These are phyloP conservation scores for Falco columbarius DNA, from an alignment of 2,797 vertebrate species.

Conservation along the genomic window DNA sequence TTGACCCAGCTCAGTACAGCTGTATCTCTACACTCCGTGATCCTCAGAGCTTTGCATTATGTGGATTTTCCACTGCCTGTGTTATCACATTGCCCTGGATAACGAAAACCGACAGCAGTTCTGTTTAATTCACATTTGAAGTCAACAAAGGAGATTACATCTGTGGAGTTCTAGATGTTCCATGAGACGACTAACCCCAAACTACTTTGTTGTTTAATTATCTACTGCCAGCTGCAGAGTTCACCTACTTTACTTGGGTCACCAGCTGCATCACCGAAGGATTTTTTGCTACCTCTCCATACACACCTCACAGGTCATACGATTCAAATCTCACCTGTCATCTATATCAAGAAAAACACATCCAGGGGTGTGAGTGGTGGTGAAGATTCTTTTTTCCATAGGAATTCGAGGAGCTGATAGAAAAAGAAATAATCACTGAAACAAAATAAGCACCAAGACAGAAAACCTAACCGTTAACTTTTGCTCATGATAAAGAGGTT, in stretches of 20 bases:
- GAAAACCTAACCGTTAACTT: not conserved
- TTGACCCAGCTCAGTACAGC: not conserved
- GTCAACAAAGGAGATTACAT: not conserved
- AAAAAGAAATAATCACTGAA: not conserved
- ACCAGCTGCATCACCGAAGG: not conserved
- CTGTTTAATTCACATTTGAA: not conserved
- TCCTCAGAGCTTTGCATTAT: not conserved
- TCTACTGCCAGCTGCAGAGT: not conserved
- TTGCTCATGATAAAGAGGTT: not conserved
- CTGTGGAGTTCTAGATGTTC: not conserved
- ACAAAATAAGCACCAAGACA: not conserved
- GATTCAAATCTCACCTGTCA: constrained; percentile 82
- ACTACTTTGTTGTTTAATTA: not conserved
- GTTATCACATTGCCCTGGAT: not conserved
- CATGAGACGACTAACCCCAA: not conserved
- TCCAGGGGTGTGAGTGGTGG: constrained; percentile 92
- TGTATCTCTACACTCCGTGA: not conserved
- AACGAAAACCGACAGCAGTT: not conserved
- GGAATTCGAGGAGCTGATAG: constrained; percentile 90
- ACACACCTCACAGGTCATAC: not conserved
- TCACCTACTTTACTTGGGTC: not conserved
- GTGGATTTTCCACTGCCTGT: not conserved
- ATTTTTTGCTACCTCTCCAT: not conserved
- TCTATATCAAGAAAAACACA: constrained; percentile 96
- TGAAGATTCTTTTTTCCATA: constrained; percentile 92